Conservation (phyloP, 2,797 vertebrate species). For the Poeciliopsis presidionis region DNA sequence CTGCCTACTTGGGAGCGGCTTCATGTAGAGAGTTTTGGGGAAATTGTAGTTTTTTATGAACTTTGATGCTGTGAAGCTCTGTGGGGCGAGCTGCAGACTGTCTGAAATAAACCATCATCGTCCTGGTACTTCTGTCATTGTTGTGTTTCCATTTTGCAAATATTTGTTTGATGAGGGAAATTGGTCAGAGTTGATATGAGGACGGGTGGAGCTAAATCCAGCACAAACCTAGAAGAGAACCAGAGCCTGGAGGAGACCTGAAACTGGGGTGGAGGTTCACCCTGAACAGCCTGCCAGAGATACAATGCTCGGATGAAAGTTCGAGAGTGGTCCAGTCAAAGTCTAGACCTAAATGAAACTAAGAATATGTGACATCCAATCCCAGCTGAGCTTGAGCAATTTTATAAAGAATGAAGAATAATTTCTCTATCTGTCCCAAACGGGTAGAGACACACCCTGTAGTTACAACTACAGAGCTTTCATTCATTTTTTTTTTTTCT, state of each 20-base stretch:
- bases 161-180: too few relatives aligned
- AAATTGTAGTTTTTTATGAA: too few relatives aligned
- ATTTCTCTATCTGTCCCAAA: background rate
- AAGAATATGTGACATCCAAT: background rate
- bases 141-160: too few relatives aligned
- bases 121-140: too few relatives aligned
- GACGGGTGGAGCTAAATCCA: background rate
- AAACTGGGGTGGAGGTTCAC: background rate
- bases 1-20: too few relatives aligned
- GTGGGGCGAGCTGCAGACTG: too few relatives aligned
- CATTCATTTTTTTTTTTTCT: background rate
- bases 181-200: background rate
- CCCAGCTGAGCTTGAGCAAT: background rate
- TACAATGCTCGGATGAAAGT: background rate
- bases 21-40: too few relatives aligned
- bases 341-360: background rate
- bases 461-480: background rate
- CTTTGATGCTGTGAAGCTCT: too few relatives aligned
- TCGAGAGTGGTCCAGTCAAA: background rate
- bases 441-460: background rate
- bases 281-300: background rate
- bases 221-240: background rate
- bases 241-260: too few relatives aligned
- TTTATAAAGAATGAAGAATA: background rate
- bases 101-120: too few relatives aligned